Evolutionary conservation across 2,888 invertebrate genomes (phyloP).

Genomic region (Torymus texanus): DNA sequence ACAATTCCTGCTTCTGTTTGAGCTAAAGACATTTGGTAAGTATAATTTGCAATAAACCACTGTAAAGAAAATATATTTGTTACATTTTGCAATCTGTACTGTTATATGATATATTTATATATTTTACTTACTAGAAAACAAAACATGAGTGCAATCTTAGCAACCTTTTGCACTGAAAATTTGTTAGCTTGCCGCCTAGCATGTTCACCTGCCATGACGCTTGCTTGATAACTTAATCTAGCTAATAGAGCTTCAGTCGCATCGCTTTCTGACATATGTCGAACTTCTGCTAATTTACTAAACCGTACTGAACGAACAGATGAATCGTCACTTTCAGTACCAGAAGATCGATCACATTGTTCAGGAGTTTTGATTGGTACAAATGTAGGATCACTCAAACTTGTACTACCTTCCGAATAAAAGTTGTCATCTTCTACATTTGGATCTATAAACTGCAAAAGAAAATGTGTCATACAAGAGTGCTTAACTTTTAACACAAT

Average conservation of each 20-base stretch:
- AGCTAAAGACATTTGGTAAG: conserved; percentile 91
- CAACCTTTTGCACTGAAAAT: conserved; percentile 84
- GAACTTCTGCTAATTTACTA: conserved; percentile 91
- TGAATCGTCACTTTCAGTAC: conserved; percentile 89
- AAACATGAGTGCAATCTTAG: conserved; percentile 90
- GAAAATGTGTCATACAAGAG: conserved; percentile 42
- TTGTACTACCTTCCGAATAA: conserved; percentile 82
- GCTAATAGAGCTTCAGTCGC: conserved; percentile 95
- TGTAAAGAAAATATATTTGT: conserved; percentile 75
- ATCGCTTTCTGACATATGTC: conserved; percentile 92
- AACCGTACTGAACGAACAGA: conserved; percentile 91
- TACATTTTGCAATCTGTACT: background rate
- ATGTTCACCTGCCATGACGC: conserved; percentile 87
- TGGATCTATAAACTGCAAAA: conserved; percentile 82
- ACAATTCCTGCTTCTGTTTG: conserved; percentile 91
- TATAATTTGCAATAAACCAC: conserved; percentile 97
- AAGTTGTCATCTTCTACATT: conserved; percentile 88
- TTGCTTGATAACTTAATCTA: conserved; percentile 95
- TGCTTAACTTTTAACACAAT: too few species aligned
- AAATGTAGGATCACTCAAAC: conserved; percentile 91
- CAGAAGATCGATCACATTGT: conserved; percentile 82
- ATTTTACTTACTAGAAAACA: conserved; percentile 84
- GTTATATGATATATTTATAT: background rate
- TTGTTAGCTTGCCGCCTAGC: conserved; percentile 86
- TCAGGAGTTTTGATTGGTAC: conserved; percentile 90